Evolutionary conservation across 2,888 invertebrate genomes (phyloP), one percentile per base, ranked within the genome.

Genomic region (Tetranychus truncatus): DNA sequence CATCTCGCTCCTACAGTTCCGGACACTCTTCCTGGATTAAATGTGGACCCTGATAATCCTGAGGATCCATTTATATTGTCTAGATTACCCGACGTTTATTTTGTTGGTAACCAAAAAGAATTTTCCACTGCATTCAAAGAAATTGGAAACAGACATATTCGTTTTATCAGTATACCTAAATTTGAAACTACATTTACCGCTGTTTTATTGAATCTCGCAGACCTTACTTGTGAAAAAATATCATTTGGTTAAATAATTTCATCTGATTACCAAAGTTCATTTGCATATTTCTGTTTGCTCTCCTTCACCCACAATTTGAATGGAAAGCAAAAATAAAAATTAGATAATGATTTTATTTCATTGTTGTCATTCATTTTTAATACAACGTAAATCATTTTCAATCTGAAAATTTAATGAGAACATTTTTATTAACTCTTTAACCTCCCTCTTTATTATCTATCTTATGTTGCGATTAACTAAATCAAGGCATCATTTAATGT

Each of bases 1-100:
- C 95, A 96, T 82, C 82, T 94, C 66, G 91, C 91, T 0, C 97
- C 97, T 0, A 95, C 95, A 4, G 90, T 91, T 45, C 97, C 97
- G 0, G 96, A 97, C 82, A 95, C 95, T 0, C 85, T 95, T 71
- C 82, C 86, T 85, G 89, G 90, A 81, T 55, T 34, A 34, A 92
- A 90, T 81, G 95, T 95, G 0, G 94, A 88, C 81, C 86, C 88
- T 78, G 87, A 89, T 65, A 86, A 85, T 11, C 34, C 34, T 34
- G 34, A 5, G 4, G 96, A 96, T 85, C 95, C 95, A 0, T 93
- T 95, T 80, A 88, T 93, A 75, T 86, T 95, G 75, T 86, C 87
- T 73, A 87, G 89, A 78, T 90, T 89, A 81, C 95, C 96, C 0
- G 89, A 93, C 81, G 85, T 96, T 46, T 90, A 91, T 82, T 95